A percentile compares a stretch with the other conserved stretches of the same genome.
Evolutionary conservation across 2,888 invertebrate species (phyloP).

Genomic region (Lobophora halterata): DNA sequence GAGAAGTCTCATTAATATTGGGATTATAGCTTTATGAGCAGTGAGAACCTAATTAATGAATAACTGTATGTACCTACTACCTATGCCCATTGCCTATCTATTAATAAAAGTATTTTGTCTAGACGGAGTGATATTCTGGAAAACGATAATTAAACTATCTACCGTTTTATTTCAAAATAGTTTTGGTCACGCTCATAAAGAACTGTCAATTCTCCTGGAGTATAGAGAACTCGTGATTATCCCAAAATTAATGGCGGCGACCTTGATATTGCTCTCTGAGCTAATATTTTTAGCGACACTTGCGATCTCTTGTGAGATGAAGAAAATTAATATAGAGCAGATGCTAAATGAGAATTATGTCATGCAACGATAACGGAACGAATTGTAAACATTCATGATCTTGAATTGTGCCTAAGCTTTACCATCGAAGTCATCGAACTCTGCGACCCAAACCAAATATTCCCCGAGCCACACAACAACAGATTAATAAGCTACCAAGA

Average conservation of each 20-base stretch:
- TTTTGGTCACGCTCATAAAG: constrained; percentile 10
- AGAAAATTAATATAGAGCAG: constrained; percentile 58
- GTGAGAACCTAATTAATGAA: no score
- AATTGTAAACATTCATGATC: constrained; percentile 48
- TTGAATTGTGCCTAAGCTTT: constrained; percentile 26
- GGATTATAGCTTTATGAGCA: no score
- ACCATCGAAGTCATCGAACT: constrained; percentile 23
- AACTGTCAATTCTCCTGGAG: constrained; percentile 15
- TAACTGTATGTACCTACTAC: no score
- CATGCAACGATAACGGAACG: constrained; percentile 44
- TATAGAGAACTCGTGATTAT: constrained; percentile 38
- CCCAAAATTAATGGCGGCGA: constrained; percentile 44
- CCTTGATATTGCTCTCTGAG: constrained; percentile 71
- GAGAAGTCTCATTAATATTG: no score
- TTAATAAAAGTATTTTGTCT: no score
- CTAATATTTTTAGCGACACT: constrained; percentile 69
- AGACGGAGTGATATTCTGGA: no score
- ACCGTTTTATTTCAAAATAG: constrained; percentile 1
- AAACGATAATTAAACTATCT: no score
- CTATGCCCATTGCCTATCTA: no score
- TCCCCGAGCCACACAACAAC: no score
- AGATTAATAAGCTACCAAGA: no score
- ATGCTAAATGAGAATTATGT: constrained; percentile 51
- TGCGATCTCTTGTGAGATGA: constrained; percentile 55
- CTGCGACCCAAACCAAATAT: no score